These are phyloP conservation scores for Diadegma fenestrale DNA, from an alignment of 2,888 invertebrate genomes.

Conservation along the genomic window DNA sequence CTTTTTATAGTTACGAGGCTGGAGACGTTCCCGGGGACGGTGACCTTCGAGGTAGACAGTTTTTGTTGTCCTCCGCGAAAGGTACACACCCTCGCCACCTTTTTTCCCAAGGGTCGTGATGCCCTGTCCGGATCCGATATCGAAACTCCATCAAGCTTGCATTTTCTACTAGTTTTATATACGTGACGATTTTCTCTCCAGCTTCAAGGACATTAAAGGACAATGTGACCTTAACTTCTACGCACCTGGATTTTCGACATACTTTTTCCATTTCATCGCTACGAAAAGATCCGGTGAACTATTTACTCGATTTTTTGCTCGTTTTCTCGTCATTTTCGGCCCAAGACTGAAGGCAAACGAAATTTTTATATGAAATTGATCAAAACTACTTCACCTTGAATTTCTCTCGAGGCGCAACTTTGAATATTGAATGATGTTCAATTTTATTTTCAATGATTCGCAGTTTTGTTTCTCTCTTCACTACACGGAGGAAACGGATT, in stretches of 20 bases:
- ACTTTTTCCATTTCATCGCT: background rate
- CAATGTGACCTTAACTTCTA: background rate
- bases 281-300: background rate
- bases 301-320: background rate
- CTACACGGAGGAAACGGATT: too few species aligned
- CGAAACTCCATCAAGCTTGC: constrained; percentile 54
- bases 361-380: background rate
- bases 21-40: constrained; percentile 7
- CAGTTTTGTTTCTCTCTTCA: too few species aligned
- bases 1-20: constrained; percentile 6
- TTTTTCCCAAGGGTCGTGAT: constrained; percentile 36
- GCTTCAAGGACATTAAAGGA: background rate
- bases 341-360: background rate
- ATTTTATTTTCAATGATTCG: too few species aligned
- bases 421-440: too few species aligned
- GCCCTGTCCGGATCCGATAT: background rate
- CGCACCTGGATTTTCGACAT: background rate
- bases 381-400: too few species aligned
- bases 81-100: constrained; percentile 27
- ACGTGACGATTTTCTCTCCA: background rate
- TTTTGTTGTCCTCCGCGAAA: constrained; percentile 3
- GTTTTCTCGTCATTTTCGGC: background rate
- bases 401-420: too few species aligned
- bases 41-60: constrained; percentile 27
- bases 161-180: constrained; percentile 3